Percentiles rank a stretch among this genome's conserved stretches.
phyloP scores from a whole-genome alignment of 2,888 invertebrate species.

The Leucoptera coffeella region DNA sequence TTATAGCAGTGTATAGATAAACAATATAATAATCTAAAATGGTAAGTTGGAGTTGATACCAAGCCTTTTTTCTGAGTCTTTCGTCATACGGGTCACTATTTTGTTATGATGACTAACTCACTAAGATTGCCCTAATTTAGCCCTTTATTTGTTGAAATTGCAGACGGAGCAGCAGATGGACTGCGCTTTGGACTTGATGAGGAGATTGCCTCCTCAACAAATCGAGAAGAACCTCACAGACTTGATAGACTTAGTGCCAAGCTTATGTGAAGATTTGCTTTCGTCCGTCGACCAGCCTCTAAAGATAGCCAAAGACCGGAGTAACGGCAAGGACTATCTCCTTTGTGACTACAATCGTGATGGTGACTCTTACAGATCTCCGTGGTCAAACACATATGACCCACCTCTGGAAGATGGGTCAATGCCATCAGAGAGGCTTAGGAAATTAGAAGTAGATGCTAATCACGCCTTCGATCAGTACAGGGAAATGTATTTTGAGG shows the following conservation, averaged over 20 bases:
- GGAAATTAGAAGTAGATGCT: conserved; percentile 95
- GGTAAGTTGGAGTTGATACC: conserved; percentile 12
- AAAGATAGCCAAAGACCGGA: conserved; percentile 93
- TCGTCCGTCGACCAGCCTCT: conserved; percentile 98
- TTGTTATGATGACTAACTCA: conserved; percentile 35
- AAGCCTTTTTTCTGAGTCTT: background rate
- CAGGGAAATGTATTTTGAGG: conserved; percentile 98
- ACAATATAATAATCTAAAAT: conserved; percentile 9
- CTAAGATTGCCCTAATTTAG: conserved; percentile 5
- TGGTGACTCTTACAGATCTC: conserved; percentile 97
- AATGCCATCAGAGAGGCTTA: conserved; percentile 92
- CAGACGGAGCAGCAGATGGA: conserved; percentile 96
- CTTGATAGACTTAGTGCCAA: conserved; percentile 93
- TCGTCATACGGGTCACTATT: conserved; percentile 1
- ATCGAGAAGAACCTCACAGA: conserved; percentile 98
- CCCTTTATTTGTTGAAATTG: conserved; percentile 10
- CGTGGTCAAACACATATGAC: conserved; percentile 98
- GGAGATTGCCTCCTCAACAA: conserved; percentile 97
- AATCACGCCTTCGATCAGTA: conserved; percentile 99
- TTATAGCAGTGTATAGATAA: too few relatives aligned
- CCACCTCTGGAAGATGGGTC: conserved; percentile 97
- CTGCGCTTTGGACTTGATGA: conserved; percentile 97
- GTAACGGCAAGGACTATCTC: conserved; percentile 93
- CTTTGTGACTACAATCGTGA: conserved; percentile 99
- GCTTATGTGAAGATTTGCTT: conserved; percentile 91